Base-by-base conservation (phyloP, 2,113 vertebrate genomes). In the Sylvietta virens region DNA sequence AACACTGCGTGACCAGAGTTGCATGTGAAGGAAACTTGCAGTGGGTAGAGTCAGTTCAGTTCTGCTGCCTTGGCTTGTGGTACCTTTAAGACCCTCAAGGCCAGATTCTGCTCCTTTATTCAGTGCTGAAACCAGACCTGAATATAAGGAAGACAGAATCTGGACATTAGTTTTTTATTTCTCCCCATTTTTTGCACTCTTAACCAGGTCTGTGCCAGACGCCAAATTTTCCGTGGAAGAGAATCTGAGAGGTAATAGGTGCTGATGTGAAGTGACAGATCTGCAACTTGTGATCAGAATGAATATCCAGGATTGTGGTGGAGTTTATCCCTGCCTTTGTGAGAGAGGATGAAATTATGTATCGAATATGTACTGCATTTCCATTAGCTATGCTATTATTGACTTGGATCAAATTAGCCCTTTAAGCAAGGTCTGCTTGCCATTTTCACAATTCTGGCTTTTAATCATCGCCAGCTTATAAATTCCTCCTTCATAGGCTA, bases 401-500 rank as follows among this genome's bases (percentile, higher is more conserved):
- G 85, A 73, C 79, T 86, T 74, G 67, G 74, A 86, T 74, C 74
- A 79, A 92, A 76, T 89, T 15, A 88, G 67, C 30, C 85, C 53
- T 88, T 86, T 74, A 86, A 93, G 76, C 40, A 86, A 56, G 44
- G 61, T 35, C 85, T 86, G 71, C 35, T 88, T 80, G 67, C 80
- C 64, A 45, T 95, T 83, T 80, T 80, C 80, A 47, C 51, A 70
- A 79, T 92, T 79, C 80, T 81, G 72, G 45, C 61, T 95, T 94
- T 96, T 95, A 94, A 90, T 93, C 88, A 86, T 86, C 0, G 0
- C 62, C 78, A 82, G 71, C 87, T 91, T 94, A 42, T 95, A 95
- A 92, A 94, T 94, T 94, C 82, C 82, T 90, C 53, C 67, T 88
- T 95, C 60, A 60, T 51, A 90, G 71, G 85, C 76, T 90, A 84